Conservation (phyloP, 2,113 vertebrate species). For the Oreocharis arfaki region DNA sequence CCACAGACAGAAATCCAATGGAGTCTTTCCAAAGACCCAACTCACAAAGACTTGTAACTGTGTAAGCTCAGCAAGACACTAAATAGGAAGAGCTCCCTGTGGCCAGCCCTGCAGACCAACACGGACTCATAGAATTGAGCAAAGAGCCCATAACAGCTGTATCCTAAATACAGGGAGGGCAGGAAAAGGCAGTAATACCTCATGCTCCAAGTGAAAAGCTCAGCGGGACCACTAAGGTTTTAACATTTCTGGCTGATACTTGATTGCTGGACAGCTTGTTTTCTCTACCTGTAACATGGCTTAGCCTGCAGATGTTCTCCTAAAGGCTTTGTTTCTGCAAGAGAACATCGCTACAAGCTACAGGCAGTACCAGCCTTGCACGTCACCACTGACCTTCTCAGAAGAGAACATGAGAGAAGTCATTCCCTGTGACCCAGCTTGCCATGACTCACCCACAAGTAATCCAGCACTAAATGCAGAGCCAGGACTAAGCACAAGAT, state of each 20-base stretch:
- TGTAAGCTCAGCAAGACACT: background rate
- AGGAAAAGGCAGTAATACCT: background rate
- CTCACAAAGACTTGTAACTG: background rate
- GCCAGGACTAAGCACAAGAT: background rate
- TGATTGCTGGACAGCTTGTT: background rate
- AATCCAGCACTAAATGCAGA: background rate
- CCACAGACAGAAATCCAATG: background rate
- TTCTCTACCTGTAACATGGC: background rate
- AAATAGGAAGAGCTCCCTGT: background rate
- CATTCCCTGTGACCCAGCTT: background rate
- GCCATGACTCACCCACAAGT: background rate
- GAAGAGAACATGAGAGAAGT: background rate
- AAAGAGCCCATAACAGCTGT: background rate
- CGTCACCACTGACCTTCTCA: background rate
- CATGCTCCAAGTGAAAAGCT: background rate
- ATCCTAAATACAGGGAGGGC: background rate
- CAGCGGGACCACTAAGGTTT: background rate
- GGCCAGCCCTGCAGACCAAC: background rate
- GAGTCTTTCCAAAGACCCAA: background rate
- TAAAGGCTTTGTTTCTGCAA: background rate
- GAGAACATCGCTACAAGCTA: background rate
- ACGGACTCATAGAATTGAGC: background rate
- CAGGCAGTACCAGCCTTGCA: background rate
- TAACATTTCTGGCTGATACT: background rate
- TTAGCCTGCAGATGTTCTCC: background rate